Percentiles rank a stretch among this genome's conserved stretches.
Evolutionary conservation across 2,888 invertebrate genomes (phyloP).

Genomic region (Idaea dimidiata): DNA sequence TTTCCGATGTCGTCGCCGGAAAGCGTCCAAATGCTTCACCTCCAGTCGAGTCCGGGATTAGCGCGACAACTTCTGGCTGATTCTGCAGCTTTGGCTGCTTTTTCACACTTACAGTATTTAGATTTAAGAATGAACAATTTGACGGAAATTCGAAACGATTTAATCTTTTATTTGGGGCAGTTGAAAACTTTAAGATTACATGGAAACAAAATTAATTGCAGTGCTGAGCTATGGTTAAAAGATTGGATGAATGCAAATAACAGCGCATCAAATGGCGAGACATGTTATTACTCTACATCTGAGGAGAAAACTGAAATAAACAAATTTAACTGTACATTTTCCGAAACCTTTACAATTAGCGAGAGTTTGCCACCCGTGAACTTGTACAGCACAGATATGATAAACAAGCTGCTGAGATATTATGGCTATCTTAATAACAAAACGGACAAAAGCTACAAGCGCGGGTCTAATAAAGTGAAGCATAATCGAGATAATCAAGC

Average conservation of each 20-base stretch:
- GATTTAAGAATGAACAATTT: slow-evolving; percentile 85
- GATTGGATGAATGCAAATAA: slow-evolving; percentile 84
- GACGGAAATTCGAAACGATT: slow-evolving; percentile 79
- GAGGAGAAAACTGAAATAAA: slow-evolving; percentile 68
- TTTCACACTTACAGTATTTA: slow-evolving; percentile 85
- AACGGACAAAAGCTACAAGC: slow-evolving; percentile 59
- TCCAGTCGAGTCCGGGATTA: slow-evolving; percentile 87
- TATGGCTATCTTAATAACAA: slow-evolving; percentile 74
- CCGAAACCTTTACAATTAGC: slow-evolving; percentile 75
- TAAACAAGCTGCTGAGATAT: slow-evolving; percentile 70
- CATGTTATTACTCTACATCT: slow-evolving; percentile 70
- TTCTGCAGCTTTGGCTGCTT: slow-evolving; percentile 86
- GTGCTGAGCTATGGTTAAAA: slow-evolving; percentile 83
- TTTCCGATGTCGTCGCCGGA: slow-evolving; percentile 87
- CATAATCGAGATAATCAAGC: slow-evolving; percentile 28
- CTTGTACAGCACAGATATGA: slow-evolving; percentile 77
- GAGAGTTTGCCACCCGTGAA: slow-evolving; percentile 75
- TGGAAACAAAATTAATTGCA: slow-evolving; percentile 88
- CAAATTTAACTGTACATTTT: slow-evolving; percentile 74
- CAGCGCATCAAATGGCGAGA: slow-evolving; percentile 58
- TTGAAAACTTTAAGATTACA: slow-evolving; percentile 84
- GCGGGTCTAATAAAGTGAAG: slow-evolving; percentile 41
- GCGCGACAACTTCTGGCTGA: slow-evolving; percentile 86
- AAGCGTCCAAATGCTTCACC: slow-evolving; percentile 86
- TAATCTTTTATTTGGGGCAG: slow-evolving; percentile 85